Conservation (phyloP, 2,888 invertebrate genomes). For the Drosophila neoperkinsi region DNA sequence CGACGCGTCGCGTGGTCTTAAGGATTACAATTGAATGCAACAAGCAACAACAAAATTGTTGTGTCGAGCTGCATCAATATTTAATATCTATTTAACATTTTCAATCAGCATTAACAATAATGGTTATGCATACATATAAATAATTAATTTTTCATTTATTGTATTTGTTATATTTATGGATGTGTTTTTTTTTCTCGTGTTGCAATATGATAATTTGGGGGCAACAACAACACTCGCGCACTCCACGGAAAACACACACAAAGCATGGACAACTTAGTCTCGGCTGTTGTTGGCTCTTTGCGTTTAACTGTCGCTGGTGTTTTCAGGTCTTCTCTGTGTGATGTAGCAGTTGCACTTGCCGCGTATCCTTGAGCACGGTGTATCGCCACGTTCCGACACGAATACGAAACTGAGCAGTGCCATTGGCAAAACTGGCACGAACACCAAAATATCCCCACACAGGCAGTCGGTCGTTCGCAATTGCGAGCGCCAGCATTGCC, state of each 20-base stretch:
- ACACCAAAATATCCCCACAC: constrained; percentile 67
- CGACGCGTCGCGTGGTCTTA: constrained; percentile 25
- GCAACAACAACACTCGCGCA: constrained; percentile 33
- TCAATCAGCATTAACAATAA: constrained; percentile 62
- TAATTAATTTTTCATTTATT: constrained; percentile 78
- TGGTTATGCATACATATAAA: constrained; percentile 54
- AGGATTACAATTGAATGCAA: constrained; percentile 35
- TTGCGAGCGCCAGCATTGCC: constrained; percentile 18
- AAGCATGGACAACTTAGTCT: constrained; percentile 41
- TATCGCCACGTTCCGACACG: constrained; percentile 85
- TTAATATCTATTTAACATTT: constrained; percentile 70
- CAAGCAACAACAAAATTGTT: constrained; percentile 23
- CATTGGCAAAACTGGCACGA: constrained; percentile 78
- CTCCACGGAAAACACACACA: constrained; percentile 16
- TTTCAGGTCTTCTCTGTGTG: constrained; percentile 10
- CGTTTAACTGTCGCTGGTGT: constrained; percentile 28
- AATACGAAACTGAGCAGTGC: constrained; percentile 85
- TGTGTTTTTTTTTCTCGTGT: constrained; percentile 6
- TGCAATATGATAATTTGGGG: constrained; percentile 67
- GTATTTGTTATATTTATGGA: constrained; percentile 48
- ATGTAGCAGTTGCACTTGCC: constrained; percentile 30
- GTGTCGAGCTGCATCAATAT: constrained; percentile 55
- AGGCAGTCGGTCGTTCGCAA: constrained; percentile 49
- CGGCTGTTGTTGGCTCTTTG: constrained; percentile 9
- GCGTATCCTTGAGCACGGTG: constrained; percentile 83